Base-by-base conservation (phyloP, 2,888 invertebrate genomes). In the Drosophila mulleri region DNA sequence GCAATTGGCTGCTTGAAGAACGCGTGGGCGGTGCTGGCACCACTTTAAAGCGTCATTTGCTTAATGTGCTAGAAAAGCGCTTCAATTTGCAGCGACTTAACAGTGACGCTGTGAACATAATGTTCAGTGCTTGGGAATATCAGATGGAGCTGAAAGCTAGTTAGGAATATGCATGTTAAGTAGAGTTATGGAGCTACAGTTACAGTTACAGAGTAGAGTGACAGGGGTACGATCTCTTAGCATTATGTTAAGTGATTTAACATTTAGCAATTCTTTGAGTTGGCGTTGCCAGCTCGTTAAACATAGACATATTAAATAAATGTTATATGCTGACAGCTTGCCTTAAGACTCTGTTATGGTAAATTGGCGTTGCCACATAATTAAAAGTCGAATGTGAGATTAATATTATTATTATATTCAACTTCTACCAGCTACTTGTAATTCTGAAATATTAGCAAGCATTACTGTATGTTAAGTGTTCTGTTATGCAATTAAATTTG, bases 11-110 rank as follows among this genome's bases (percentile, higher is more conserved):
- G 29, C 11, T 11, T n/a, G 16, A 29, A 9, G 9, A 47, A 16
- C 29, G 9, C 29, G n/a, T 50, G 48, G 18, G 29, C 11, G 47
- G 8, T 5, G 7, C 23, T 3, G 12, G 7, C 23, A n/a, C n/a
- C 35, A 48, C 47, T 71, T 75, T 71, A 62, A 76, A 67, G 56
- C 57, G 26, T 18, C 65, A 62, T 75, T 72, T 67, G 64, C 42
- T 67, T 67, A 77, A 77, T 73, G 66, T 53, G 14, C 54, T 56
- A 37, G 62, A 57, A 41, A 71, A 71, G 20, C 29, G 29, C 48
- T 50, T 37, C 6, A 58, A 65, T 48, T 53, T 29, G 14, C 47
- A 37, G 57, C 11, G 7, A 39, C 39, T 14, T 3, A 56, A 29
- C 16, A 37, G 37, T 18, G 6, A 8, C 16, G 20, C 8, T 20